Base-by-base conservation (phyloP, 2,113 vertebrate genomes). In the Chaetura pelagica region DNA sequence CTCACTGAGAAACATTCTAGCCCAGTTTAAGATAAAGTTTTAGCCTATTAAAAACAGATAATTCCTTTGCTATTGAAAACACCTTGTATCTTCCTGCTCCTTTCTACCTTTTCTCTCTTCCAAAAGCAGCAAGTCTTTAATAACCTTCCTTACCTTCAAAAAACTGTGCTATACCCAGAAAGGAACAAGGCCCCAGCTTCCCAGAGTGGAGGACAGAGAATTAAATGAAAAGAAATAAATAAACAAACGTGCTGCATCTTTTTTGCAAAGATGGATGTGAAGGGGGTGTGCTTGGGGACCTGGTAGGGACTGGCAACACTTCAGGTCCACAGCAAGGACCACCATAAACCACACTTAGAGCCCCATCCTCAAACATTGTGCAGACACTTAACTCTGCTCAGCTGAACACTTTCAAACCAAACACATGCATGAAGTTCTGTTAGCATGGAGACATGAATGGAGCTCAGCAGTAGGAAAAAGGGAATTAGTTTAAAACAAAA, bases 401-500 rank as follows among this genome's bases (percentile, higher is more conserved):
- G 7, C 75, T 22, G 55, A 92, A 63, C 18, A 4, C 46, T 91
- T 89, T 90, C 82, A 86, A 87, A 90, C 21, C 46, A 66, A 93
- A 52, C 92, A 81, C 82, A 81, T 35, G 62, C 54, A 66, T 40
- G 76, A 75, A 82, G 80, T 79, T 92, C 81, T 89, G 40, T 35
- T 75, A 81, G 69, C 79, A 34, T 2, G 8, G 61, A 92, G 83
- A 84, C 64, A 12, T 40, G 71, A 92, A 89, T 54, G 68, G n/a
- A 90, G 58, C 77, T 51, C 76, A 90, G 92, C 86, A 86, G 66
- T 48, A 93, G 83, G 75, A 93, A 92, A 90, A 95, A 92, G 38
- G 27, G 94, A 93, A 94, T 93, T 90, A 87, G 79, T 35, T 92
- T 94, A 64, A 96, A 88, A 97, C 93, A 95, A 97, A 96, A 97